Conservation (phyloP, 2,113 vertebrate genomes). For the Pluvialis apricaria region DNA sequence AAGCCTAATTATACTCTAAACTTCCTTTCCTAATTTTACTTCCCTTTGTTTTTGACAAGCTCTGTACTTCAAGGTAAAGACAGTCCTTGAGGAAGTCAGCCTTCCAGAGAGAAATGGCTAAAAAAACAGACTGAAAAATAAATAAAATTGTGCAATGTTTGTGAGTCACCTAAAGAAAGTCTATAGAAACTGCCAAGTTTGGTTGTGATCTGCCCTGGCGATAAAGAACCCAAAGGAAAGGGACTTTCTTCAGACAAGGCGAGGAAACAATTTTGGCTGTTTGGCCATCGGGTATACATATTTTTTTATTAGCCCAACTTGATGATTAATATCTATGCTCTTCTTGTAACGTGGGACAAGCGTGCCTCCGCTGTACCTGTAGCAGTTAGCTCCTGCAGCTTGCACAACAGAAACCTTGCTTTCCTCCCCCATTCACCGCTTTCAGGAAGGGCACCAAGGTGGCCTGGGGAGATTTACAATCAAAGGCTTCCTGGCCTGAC, state of each 20-base stretch:
- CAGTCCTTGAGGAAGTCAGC: background rate
- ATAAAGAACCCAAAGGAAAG: background rate
- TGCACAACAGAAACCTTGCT: background rate
- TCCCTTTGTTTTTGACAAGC: background rate
- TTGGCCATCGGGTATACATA: background rate
- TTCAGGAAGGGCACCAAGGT: conserved; percentile 49
- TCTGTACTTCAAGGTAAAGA: background rate
- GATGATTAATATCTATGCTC: background rate
- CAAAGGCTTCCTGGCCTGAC: conserved; percentile 49
- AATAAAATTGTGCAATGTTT: background rate
- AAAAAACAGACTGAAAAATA: background rate
- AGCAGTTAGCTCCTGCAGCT: background rate
- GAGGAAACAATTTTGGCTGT: background rate
- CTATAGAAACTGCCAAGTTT: background rate
- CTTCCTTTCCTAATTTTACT: conserved; percentile 7
- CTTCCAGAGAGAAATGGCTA: background rate
- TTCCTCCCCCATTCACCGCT: background rate
- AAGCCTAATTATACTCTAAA: background rate
- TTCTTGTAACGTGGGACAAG: background rate
- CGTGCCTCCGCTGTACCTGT: background rate
- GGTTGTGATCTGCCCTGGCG: rapidly evolving
- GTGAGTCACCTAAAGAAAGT: background rate
- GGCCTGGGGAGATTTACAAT: conserved; percentile 22
- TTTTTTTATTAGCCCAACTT: background rate
- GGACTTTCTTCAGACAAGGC: background rate